A percentile compares a stretch with the other conserved stretches of the same genome.
phyloP scores from a whole-genome alignment of 2,797 vertebrate genomes.

The Chaunax sp. region DNA sequence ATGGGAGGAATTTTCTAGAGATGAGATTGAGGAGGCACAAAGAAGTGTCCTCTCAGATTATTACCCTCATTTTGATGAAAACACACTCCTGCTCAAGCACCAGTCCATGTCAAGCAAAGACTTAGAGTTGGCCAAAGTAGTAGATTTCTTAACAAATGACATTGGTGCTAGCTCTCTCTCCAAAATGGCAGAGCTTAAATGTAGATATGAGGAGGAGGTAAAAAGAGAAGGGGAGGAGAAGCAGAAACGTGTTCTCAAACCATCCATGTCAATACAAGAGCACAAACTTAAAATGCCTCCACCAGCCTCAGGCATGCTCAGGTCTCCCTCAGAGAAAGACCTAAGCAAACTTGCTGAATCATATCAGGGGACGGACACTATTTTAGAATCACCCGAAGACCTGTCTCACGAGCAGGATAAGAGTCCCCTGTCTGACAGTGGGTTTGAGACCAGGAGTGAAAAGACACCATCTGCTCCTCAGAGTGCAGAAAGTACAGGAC shows the following conservation, averaged over 20 bases:
- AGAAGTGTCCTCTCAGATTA: conserved; percentile 80
- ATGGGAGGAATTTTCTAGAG: conserved; percentile 96
- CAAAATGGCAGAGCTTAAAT: conserved; percentile 91
- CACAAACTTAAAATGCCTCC: conserved; percentile 99
- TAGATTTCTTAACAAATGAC: conserved; percentile 96
- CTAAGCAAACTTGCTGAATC: conserved; percentile 96
- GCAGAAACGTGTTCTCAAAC: conserved; percentile 95
- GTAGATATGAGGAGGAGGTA: conserved; percentile 91
- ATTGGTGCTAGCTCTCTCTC: conserved; percentile 90
- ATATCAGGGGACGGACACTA: conserved; percentile 93
- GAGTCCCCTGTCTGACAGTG: conserved; percentile 98
- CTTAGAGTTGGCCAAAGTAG: conserved; percentile 93
- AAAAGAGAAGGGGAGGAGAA: conserved; percentile 96
- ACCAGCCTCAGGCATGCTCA: conserved; percentile 88
- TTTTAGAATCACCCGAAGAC: conserved; percentile 97
- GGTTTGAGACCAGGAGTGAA: conserved; percentile 99
- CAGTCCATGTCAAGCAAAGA: conserved; percentile 91
- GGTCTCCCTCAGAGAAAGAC: conserved; percentile 97
- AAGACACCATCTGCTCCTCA: conserved; percentile 98
- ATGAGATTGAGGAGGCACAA: conserved; percentile 96
- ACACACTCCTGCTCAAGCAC: conserved; percentile 85
- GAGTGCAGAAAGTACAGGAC: conserved; percentile 97
- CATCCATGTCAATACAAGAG: conserved; percentile 86
- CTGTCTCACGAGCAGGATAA: conserved; percentile 98
- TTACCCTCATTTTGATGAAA: conserved; percentile 82